These are phyloP conservation scores for Coranthus polyacanthus DNA, from an alignment of 2,797 vertebrate species.

Conservation along the genomic window DNA sequence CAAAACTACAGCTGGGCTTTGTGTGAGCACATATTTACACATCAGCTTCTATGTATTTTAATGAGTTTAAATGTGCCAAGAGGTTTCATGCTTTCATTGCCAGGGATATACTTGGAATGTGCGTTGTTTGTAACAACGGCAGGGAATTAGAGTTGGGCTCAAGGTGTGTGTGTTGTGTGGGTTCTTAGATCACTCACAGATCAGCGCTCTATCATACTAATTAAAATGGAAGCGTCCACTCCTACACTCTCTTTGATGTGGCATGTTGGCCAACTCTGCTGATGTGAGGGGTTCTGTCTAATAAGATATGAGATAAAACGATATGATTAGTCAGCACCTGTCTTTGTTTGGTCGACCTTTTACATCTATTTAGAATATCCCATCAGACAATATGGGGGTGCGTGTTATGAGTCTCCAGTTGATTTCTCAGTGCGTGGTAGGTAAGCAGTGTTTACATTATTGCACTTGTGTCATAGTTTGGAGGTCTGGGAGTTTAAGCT, in stretches of 20 bases:
- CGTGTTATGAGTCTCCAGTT: not conserved
- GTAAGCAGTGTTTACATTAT: conserved; percentile 7
- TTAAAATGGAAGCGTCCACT: conserved; percentile 62
- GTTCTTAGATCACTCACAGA: conserved; percentile 56
- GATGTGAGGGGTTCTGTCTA: conserved; percentile 59
- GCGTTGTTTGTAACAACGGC: conserved; percentile 27
- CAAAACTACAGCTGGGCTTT: conserved; percentile 48
- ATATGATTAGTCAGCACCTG: conserved; percentile 67
- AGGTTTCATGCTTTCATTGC: conserved; percentile 39
- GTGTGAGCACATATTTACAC: conserved; percentile 32
- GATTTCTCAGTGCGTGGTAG: conserved; percentile 15
- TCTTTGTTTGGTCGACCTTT: conserved; percentile 47
- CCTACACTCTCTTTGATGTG: conserved; percentile 67
- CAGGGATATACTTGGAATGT: conserved; percentile 39
- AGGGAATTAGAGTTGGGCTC: conserved; percentile 30
- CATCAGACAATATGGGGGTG: conserved; percentile 41
- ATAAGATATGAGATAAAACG: conserved; percentile 63
- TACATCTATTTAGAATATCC: conserved; percentile 45
- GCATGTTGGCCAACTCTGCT: conserved; percentile 59
- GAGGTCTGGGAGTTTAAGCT: not conserved
- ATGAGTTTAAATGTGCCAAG: conserved; percentile 50
- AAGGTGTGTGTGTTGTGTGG: conserved; percentile 44
- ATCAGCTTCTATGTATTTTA: conserved; percentile 57
- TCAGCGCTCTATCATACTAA: conserved; percentile 63
- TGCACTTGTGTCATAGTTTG: conserved; percentile 1